A percentile compares a stretch with the other conserved stretches of the same genome.
These are phyloP conservation scores for Ptychodera flava DNA, from an alignment of 35 echinoderm and acorn worm genomes.

Conservation along the genomic window DNA sequence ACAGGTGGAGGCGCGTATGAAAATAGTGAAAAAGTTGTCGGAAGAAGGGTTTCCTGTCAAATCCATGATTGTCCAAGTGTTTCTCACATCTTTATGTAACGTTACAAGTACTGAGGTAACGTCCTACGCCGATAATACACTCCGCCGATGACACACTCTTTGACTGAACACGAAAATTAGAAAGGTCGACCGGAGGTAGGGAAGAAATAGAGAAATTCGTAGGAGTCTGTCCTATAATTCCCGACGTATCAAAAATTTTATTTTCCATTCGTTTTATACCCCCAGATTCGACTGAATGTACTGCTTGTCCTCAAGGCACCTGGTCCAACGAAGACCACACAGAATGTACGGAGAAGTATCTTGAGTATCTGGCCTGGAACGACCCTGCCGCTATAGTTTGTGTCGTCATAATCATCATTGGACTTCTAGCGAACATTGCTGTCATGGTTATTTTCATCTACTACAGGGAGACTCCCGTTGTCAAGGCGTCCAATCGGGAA, in stretches of 20 bases:
- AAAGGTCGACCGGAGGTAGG: background rate
- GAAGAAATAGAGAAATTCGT: background rate
- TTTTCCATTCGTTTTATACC: background rate
- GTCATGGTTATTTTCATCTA: slow-evolving; percentile 34
- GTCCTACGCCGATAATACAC: too few relatives aligned
- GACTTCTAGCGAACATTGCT: slow-evolving; percentile 27
- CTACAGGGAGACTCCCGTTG: slow-evolving; percentile 50
- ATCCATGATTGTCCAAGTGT: too few relatives aligned
- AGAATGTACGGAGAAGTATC: slow-evolving; percentile 29
- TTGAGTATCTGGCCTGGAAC: slow-evolving; percentile 46
- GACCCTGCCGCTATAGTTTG: slow-evolving; percentile 36
- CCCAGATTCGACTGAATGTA: slow-evolving; percentile 39
- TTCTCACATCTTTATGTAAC: too few relatives aligned
- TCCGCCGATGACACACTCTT: too few relatives aligned
- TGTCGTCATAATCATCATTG: slow-evolving; percentile 22
- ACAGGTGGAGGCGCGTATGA: too few relatives aligned
- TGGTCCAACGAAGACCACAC: slow-evolving; percentile 52
- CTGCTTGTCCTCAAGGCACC: slow-evolving; percentile 34
- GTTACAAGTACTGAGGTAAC: too few relatives aligned
- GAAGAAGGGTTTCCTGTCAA: too few relatives aligned
- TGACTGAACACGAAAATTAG: too few relatives aligned
- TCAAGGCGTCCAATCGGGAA: slow-evolving; percentile 54
- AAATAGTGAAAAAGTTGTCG: background rate
- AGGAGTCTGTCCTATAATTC: background rate
- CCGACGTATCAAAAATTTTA: background rate